Percentiles rank a stretch among this genome's conserved stretches.
phyloP scores from a whole-genome alignment of 2,797 vertebrate genomes.

The Leptatherina wallacei region DNA sequence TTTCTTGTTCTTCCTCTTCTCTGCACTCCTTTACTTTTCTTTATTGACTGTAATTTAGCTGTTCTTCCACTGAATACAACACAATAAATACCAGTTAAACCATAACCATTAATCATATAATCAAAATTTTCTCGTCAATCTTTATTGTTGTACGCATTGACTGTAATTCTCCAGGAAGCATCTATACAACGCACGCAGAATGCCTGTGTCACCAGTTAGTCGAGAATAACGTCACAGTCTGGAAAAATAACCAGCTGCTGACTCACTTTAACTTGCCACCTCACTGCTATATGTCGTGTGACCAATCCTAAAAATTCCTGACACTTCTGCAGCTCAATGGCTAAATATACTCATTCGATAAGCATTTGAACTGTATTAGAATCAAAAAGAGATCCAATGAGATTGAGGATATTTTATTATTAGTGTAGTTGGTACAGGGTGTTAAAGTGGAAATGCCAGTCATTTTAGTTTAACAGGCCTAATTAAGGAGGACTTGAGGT shows the following conservation, averaged over 20 bases:
- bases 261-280: slow-evolving; percentile 6
- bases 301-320: slow-evolving; percentile 3
- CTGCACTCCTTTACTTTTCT: too few species aligned
- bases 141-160: neutral
- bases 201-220: slow-evolving; percentile 22
- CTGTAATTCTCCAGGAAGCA: neutral
- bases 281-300: neutral
- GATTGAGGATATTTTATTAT: slow-evolving; percentile 8
- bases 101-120: neutral
- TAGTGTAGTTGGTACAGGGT: neutral
- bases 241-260: slow-evolving; percentile 27
- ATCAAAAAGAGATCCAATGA: slow-evolving; percentile 4
- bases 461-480: neutral
- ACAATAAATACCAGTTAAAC: neutral
- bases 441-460: slow-evolving; percentile 11
- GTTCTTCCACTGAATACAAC: too few species aligned
- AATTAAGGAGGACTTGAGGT: neutral
- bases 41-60: too few species aligned
- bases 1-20: too few species aligned
- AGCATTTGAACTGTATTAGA: neutral
- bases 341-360: slow-evolving; percentile 16
- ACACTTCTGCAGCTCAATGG: neutral
- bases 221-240: neutral
- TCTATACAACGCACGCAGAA: neutral
- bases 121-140: neutral